Base-by-base conservation (phyloP, 1,140 invertebrate species). In the Lysiphlebus fabarum region DNA sequence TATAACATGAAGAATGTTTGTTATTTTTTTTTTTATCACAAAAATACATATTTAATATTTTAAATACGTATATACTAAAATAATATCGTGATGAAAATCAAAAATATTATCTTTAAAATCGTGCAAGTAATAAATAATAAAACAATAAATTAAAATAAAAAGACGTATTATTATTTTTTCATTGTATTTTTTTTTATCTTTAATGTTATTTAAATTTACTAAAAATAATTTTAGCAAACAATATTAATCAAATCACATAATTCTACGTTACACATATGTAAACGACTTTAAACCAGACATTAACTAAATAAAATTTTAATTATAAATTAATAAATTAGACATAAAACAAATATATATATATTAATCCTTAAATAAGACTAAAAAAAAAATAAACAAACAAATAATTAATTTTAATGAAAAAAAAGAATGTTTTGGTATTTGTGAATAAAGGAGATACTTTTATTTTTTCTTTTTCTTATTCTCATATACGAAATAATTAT, bases 361-460 rank as follows among this genome's bases (percentile, higher is more conserved):
- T 26, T 26, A 26, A 26, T 26, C 1, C 17, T 26, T 26, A 26
- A 26, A 45, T 33, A 34, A 41, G 38, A 58, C 40, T 34, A 58
- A 55, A 58, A 62, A 41, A 49, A 50, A 38, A 50, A 43, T 33
- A 33, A 33, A 40, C 9, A 37, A 37, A 58, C 40, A 37, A 41
- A 58, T 40, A 12, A 43, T 58, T 47, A 43, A 62, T 69, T n/a
- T n/a, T 68, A 62, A 61, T 62, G 62, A 65, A 63, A 63, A 53
- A 44, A 63, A 56, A 69, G 59, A 65, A 61, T 59, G 42, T 65
- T 69, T 71, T 69, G 63, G 64, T 71, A 69, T 70, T 56, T 61
- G 47, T 49, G 33, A 49, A 49, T 49, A 8, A 34, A 34, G 33
- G n/a, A n/a, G 10, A 8, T 49, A 26, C n/a, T 48, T 55, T 26